Evolutionary conservation across 2,797 vertebrate genomes (phyloP), one percentile per base, ranked within the genome.

Genomic region (Pristis pectinata): DNA sequence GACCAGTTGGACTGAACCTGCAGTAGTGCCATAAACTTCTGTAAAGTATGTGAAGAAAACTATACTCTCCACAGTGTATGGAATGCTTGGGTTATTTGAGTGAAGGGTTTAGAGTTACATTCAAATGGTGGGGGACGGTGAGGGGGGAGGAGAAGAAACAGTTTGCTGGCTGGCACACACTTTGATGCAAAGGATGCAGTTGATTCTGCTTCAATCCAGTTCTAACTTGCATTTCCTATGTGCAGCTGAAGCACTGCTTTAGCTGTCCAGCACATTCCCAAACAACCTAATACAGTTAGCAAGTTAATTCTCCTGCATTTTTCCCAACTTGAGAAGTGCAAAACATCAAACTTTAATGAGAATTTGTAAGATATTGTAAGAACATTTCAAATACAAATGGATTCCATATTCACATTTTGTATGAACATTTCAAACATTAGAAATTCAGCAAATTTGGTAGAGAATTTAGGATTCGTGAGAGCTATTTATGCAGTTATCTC

Each of bases 111-210:
- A 24, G 10, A 49, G 22, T 91, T 67, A 91, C n/a, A 91, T 27
- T 67, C 59, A 91, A 8, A 22, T 37, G 59, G 87, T 34, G 56
- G 27, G 30, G 85, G 70, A 70, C 74, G 70, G 34, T 37, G n/a
- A 41, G 77, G 41, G 77, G 19, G 59, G 3, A 56, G 41, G n/a
- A 17, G 61, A 10, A 67, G 59, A 67, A 41, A 87, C 64, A n/a
- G 61, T 61, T 91, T 91, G 2, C 59, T 22, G 19, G 34, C 64
- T 91, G 59, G 87, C 61, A 67, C 22, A 67, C 59, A 64, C 37
- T 41, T 64, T 91, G 87, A 67, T 67, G 59, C 87, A 91, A 91
- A 91, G 9, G 17, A 91, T 64, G 59, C 87, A 67, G 87, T 91
- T 15, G 15, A 49, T 61, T 77, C 94, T 77, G 72, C 59, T 82